Evolutionary conservation across 1,140 invertebrate species (phyloP), one percentile per base, ranked within the genome.

Genomic region (Penaeus indicus): DNA sequence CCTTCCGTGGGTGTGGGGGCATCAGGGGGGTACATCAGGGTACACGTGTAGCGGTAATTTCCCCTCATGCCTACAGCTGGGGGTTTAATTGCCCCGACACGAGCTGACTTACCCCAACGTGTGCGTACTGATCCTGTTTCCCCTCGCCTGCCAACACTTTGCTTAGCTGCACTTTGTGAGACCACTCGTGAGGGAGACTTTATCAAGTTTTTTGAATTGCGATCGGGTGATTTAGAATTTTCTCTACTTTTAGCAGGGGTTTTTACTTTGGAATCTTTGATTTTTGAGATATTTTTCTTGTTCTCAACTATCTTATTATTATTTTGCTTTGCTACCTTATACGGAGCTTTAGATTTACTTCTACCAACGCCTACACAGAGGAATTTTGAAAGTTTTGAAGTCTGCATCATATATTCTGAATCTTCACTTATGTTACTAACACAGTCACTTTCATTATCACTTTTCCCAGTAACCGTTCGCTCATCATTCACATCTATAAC

Each of bases 1-100:
- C 96, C 96, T 91, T 96, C 95, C 22, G 83, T 86, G 61, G 90
- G 86, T 60, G 90, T 84, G 42, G 87, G 75, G 62, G 88, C 83
- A 85, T 89, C 85, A 60, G 90, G 85, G 38, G 87, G 84, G 78
- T 88, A 89, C 82, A 88, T 88, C 42, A 89, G 82, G 84, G 87
- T 90, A 77, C 90, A 88, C 60, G 90, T 85, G 86, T 88, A 86
- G 27, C 87, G 80, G 67, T 88, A 90, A 62, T 84, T 89, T 13
- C 90, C 79, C 61, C 87, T 88, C 21, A 62, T 79, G n/a, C 47
- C 54, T 54, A 84, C 69, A 27, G 87, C 47, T 42, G 81, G 81
- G 18, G 81, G 69, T 38, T 84, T 88, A 54, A 60, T 83, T 85
- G 88, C 88, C 60, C 88, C 88, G 10, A 89, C 88, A 81, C 84